Evolutionary conservation across 2,797 vertebrate genomes (phyloP).

Genomic region (Australoheros facetus): DNA sequence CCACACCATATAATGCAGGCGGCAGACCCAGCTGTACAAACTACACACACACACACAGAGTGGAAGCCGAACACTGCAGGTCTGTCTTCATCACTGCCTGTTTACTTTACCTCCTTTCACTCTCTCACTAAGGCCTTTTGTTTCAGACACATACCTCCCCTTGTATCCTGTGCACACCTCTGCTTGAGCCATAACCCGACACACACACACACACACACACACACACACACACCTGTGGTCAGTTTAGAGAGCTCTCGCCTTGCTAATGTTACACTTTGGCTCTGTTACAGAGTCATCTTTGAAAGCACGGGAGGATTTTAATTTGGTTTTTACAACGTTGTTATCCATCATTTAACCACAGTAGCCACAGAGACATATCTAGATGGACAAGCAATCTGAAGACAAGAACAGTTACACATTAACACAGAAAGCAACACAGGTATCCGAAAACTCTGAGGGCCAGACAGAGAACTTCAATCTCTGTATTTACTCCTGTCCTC

Average conservation of each 20-base stretch:
- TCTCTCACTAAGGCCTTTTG: constrained; percentile 89
- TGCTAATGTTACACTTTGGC: neutral
- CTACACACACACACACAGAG: constrained; percentile 44
- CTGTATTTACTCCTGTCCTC: constrained; percentile 5
- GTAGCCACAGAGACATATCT: constrained; percentile 24
- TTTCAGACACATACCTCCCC: constrained; percentile 66
- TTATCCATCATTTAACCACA: constrained; percentile 14
- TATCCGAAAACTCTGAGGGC: neutral
- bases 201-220: neutral
- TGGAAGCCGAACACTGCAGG: constrained; percentile 81
- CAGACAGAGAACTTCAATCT: neutral
- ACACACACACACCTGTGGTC: constrained; percentile 34
- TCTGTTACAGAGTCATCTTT: neutral
- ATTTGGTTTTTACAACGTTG: constrained; percentile 23
- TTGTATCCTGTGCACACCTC: constrained; percentile 56
- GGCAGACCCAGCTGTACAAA: constrained; percentile 90
- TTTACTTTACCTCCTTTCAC: constrained; percentile 91
- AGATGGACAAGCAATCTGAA: neutral
- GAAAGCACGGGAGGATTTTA: neutral
- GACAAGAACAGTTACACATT: constrained; percentile 52
- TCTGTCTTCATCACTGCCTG: constrained; percentile 86
- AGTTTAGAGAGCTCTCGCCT: constrained; percentile 19
- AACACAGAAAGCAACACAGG: constrained; percentile 30
- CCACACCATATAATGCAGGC: constrained; percentile 57
- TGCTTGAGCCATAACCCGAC: constrained; percentile 24